Conservation (phyloP, 2,888 invertebrate species). For the Hirtodrosophila duncani region DNA sequence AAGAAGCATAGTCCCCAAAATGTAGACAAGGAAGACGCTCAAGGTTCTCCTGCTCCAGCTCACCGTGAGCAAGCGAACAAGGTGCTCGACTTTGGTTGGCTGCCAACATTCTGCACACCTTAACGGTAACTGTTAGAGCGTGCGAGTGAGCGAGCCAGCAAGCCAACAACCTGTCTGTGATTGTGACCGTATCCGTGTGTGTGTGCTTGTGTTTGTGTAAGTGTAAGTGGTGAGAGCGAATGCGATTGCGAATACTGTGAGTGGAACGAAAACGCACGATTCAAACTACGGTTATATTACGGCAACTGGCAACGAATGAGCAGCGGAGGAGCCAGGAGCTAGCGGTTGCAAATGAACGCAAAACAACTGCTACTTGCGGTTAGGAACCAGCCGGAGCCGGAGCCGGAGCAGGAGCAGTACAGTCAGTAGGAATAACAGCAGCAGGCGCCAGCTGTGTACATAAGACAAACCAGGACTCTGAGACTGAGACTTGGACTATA, state of each 20-base stretch:
- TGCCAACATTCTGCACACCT: slow-evolving; percentile 77
- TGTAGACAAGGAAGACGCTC: neutral
- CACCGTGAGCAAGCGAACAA: slow-evolving; percentile 55
- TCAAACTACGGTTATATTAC: slow-evolving; percentile 11
- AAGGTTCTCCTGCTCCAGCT: slow-evolving; percentile 4
- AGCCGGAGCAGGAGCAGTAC: neutral
- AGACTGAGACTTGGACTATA: slow-evolving; percentile 12
- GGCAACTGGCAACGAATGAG: slow-evolving; percentile 67
- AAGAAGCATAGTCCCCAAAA: slow-evolving; percentile 8
- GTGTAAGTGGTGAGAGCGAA: slow-evolving; percentile 51
- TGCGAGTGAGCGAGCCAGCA: slow-evolving; percentile 60
- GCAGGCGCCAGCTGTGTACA: slow-evolving; percentile 22
- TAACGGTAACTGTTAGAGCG: slow-evolving; percentile 50
- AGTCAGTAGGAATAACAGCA: slow-evolving; percentile 6
- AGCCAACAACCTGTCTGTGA: slow-evolving; percentile 63
- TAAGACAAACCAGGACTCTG: slow-evolving; percentile 17
- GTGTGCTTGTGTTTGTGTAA: slow-evolving; percentile 6
- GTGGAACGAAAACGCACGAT: slow-evolving; percentile 61
- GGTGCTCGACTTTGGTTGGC: slow-evolving; percentile 76
- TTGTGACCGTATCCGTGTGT: slow-evolving; percentile 21
- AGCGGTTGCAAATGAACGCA: slow-evolving; percentile 41
- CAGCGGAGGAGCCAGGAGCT: slow-evolving; percentile 37
- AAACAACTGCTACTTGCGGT: slow-evolving; percentile 73
- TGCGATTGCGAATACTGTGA: slow-evolving; percentile 37
- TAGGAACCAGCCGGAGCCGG: slow-evolving; percentile 33